Conservation (phyloP, 2,888 invertebrate species). For the Ophioninae sp. region DNA sequence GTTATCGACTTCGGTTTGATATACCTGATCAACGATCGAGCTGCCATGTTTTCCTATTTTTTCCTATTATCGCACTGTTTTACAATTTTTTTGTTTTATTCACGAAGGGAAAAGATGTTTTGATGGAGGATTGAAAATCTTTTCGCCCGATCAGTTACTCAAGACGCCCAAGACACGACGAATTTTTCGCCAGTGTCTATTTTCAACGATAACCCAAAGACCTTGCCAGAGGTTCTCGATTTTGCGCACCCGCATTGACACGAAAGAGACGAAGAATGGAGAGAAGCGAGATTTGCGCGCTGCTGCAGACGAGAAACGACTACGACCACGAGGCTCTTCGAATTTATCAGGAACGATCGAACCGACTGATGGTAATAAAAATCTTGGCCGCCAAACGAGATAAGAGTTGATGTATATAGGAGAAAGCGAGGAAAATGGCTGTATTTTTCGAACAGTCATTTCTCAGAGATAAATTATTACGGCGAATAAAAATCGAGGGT, state of each 20-base stretch:
- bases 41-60: slow-evolving; percentile 74
- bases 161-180: slow-evolving; percentile 42
- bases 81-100: slow-evolving; percentile 13
- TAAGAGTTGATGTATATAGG: not conserved
- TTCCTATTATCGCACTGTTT: slow-evolving; percentile 6
- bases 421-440: not conserved
- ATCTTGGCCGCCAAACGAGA: not conserved
- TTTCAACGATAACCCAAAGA: slow-evolving; percentile 75
- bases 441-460: not conserved
- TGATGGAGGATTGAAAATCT: slow-evolving; percentile 21
- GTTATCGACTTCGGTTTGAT: slow-evolving; percentile 73
- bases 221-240: slow-evolving; percentile 70
- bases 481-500: too few relatives aligned
- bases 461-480: too few relatives aligned
- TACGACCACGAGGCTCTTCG: slow-evolving; percentile 2
- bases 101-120: slow-evolving; percentile 6
- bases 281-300: slow-evolving; percentile 8
- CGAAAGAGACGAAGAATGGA: slow-evolving; percentile 19
- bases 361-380: not conserved
- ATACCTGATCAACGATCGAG: slow-evolving; percentile 73
- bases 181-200: slow-evolving; percentile 69
- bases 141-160: slow-evolving; percentile 47
- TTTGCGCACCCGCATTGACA: slow-evolving; percentile 44
- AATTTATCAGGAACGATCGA: not conserved
- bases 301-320: not conserved